Conservation (phyloP, 2,113 vertebrate genomes). For the Cinclus mexicanus region DNA sequence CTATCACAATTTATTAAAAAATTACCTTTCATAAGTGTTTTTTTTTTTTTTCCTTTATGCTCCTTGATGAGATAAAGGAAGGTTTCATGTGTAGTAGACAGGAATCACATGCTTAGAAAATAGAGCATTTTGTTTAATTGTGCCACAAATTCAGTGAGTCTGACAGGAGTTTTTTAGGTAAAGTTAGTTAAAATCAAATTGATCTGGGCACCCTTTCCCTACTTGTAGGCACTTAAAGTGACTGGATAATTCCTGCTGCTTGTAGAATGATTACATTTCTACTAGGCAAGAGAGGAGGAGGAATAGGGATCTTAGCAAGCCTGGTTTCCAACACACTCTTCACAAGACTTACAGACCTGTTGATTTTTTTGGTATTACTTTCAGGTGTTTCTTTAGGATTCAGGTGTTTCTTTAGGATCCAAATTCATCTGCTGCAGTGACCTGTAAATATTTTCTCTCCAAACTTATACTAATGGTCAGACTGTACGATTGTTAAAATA, state of each 20-base stretch:
- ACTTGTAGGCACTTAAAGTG: neutral
- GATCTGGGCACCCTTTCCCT: neutral
- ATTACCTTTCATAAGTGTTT: neutral
- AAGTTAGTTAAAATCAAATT: conserved; percentile 45
- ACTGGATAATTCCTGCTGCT: neutral
- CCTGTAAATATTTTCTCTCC: neutral
- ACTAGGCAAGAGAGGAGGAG: neutral
- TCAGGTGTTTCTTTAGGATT: neutral
- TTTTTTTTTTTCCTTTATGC: neutral
- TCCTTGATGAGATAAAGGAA: conserved; percentile 9
- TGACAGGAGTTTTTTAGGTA: neutral
- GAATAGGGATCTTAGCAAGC: neutral
- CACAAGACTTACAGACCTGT: too few relatives aligned
- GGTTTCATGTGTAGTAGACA: neutral
- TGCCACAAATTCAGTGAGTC: neutral
- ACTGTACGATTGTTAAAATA: neutral
- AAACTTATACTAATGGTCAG: neutral
- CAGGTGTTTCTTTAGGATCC: too few relatives aligned
- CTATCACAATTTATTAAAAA: neutral
- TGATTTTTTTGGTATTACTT: neutral
- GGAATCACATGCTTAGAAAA: neutral
- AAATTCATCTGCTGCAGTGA: neutral
- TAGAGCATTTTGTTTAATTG: neutral
- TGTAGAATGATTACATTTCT: neutral
- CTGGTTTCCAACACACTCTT: neutral